Conservation (phyloP, 2,888 invertebrate genomes). For the Geophilus truncorum region DNA sequence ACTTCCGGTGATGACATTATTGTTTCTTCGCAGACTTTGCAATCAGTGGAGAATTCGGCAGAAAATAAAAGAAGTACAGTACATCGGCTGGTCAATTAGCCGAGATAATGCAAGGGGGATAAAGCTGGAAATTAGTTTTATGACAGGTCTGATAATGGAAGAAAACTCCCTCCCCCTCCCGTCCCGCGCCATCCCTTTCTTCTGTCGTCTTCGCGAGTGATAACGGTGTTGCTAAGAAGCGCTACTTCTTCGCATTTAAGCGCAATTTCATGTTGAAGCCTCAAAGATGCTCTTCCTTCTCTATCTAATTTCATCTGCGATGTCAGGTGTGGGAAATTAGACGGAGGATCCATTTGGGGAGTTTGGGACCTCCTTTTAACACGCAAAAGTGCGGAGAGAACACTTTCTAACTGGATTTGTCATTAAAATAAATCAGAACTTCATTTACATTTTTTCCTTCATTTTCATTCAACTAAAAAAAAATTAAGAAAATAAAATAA, state of each 20-base stretch:
- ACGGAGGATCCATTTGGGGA: neutral
- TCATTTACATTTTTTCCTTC: too few species aligned
- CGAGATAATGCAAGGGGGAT: neutral
- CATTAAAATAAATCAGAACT: neutral
- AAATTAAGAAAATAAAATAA: too few species aligned
- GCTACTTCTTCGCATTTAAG: neutral
- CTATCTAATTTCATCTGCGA: neutral
- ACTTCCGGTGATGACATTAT: neutral
- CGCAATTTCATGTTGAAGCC: neutral
- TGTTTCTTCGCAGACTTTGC: neutral
- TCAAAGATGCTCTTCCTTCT: neutral
- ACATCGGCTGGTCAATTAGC: neutral
- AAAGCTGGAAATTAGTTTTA: neutral
- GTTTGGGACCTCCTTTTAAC: neutral
- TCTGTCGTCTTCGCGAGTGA: neutral
- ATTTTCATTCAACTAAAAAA: too few species aligned
- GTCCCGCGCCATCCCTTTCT: neutral
- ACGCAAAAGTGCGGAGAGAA: neutral
- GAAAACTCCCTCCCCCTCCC: neutral
- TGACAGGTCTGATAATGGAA: neutral
- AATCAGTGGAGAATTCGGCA: neutral
- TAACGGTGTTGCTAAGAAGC: neutral
- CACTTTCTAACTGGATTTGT: neutral
- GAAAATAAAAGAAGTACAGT: neutral
- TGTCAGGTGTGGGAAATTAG: slow-evolving; percentile 5